phyloP scores from a whole-genome alignment of 1,140 invertebrate genomes.

The Tetramorium parvispinum region DNA sequence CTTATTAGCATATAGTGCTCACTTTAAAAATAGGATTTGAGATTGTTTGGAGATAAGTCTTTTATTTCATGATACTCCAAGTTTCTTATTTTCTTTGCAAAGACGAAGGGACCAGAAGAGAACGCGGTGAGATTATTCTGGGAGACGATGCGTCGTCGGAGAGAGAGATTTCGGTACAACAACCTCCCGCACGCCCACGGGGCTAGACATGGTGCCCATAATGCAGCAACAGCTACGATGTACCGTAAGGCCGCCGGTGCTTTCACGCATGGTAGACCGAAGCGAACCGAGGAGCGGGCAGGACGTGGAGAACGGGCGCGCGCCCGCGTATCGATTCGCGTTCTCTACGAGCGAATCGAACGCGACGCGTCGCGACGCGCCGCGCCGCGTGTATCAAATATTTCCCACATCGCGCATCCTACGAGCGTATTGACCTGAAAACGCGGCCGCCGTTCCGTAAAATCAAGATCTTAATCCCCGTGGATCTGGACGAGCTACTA shows the following conservation, averaged over 20 bases:
- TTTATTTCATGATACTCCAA: not conserved
- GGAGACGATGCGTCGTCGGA: conserved; percentile 14
- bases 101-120: not conserved
- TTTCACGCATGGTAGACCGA: conserved; percentile 71
- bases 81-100: not conserved
- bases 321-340: conserved; percentile 64
- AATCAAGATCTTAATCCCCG: not conserved
- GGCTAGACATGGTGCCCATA: conserved; percentile 4
- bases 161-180: conserved; percentile 50
- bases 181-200: conserved; percentile 34
- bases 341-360: conserved; percentile 60
- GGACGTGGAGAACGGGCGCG: conserved; percentile 55
- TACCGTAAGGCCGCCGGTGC: conserved; percentile 65
- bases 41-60: not conserved
- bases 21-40: not conserved
- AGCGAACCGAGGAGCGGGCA: conserved; percentile 48
- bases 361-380: conserved; percentile 44
- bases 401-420: conserved; percentile 57
- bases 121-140: conserved; percentile 8
- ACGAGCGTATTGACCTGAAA: conserved; percentile 11
- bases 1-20: not conserved
- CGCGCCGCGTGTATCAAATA: conserved; percentile 58
- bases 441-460: not conserved
- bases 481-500: not conserved
- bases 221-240: conserved; percentile 46